These are phyloP conservation scores for Ormyrus nitidulus DNA, from an alignment of 2,888 invertebrate species.

Conservation along the genomic window DNA sequence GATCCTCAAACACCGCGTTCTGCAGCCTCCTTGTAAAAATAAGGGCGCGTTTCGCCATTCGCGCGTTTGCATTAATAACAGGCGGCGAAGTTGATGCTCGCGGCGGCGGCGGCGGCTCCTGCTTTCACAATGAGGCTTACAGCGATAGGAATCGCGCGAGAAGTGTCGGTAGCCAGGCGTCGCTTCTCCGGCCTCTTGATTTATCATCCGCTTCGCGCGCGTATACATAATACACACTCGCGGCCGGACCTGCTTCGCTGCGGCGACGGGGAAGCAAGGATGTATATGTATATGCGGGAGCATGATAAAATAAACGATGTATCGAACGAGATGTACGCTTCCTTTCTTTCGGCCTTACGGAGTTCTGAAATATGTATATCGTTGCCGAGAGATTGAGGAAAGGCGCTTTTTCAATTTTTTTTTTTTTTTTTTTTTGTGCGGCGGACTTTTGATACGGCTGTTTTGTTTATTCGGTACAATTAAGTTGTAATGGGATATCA, in stretches of 20 bases:
- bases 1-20: background rate
- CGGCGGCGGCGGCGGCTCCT: background rate
- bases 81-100: background rate
- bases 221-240: no score
- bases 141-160: background rate
- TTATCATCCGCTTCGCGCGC: slow-evolving; percentile 1
- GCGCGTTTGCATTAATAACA: slow-evolving; percentile 8
- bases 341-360: background rate
- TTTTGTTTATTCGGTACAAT: no score
- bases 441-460: no score
- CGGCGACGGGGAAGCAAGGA: background rate
- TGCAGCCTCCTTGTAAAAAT: no score
- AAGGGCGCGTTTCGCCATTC: background rate
- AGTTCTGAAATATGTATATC: background rate
- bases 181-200: background rate
- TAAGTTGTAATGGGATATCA: no score
- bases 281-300: background rate
- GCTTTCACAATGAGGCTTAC: background rate
- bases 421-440: background rate
- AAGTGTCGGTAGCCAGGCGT: background rate
- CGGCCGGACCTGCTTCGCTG: slow-evolving; percentile 5
- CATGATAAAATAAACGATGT: slow-evolving; percentile 2
- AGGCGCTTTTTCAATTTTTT: background rate
- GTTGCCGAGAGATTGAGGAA: slow-evolving; percentile 39
- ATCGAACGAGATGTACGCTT: background rate